Percentiles rank a stretch among this genome's conserved stretches.
phyloP scores from a whole-genome alignment of 2,888 invertebrate species.

The Microplitis deprimator region DNA sequence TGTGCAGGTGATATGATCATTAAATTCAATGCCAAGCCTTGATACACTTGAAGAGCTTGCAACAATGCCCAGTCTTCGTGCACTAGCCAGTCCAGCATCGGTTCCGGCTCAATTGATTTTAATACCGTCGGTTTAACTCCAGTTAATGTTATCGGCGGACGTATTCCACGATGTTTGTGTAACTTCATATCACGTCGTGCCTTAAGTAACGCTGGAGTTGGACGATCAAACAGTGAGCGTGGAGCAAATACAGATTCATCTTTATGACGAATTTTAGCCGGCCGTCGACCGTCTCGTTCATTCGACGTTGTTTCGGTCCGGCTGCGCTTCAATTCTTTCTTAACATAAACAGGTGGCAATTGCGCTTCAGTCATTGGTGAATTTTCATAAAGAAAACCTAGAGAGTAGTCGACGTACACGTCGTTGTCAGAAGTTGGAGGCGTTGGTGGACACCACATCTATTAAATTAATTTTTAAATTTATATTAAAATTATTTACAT shows the following conservation, averaged over 20 bases:
- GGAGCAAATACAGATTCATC: constrained; percentile 85
- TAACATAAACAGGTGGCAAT: constrained; percentile 85
- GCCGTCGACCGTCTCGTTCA: constrained; percentile 73
- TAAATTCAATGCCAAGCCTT: constrained; percentile 83
- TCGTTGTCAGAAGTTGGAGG: constrained; percentile 95
- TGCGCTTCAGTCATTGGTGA: constrained; percentile 83
- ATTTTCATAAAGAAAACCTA: constrained; percentile 88
- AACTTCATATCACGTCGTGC: constrained; percentile 84
- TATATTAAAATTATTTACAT: neutral
- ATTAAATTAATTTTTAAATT: constrained; percentile 49
- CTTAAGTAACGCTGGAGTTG: constrained; percentile 82
- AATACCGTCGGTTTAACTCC: constrained; percentile 74
- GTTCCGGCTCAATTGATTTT: constrained; percentile 76
- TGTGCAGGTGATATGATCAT: constrained; percentile 86
- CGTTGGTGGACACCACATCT: constrained; percentile 98
- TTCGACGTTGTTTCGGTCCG: constrained; percentile 75
- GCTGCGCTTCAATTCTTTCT: constrained; percentile 82
- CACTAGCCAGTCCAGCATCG: constrained; percentile 88
- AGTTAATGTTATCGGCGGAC: constrained; percentile 73
- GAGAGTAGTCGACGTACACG: constrained; percentile 88
- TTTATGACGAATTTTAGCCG: constrained; percentile 76
- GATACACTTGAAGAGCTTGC: constrained; percentile 82
- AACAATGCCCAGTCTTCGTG: constrained; percentile 92
- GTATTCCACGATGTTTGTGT: constrained; percentile 79
- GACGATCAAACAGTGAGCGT: constrained; percentile 86